Conservation (phyloP, 2,888 invertebrate species). For the Heliconius aoede region DNA sequence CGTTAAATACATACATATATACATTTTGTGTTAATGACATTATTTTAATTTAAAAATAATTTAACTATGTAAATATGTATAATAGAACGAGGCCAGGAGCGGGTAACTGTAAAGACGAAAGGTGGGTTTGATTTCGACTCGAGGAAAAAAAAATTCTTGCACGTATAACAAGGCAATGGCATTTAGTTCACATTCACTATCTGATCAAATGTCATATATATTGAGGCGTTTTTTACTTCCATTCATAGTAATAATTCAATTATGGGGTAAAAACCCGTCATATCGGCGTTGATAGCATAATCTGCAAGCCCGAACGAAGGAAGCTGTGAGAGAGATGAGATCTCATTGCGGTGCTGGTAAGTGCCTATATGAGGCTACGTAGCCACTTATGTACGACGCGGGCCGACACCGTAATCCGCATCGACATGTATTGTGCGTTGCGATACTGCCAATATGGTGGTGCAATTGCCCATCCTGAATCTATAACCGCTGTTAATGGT, state of each 20-base stretch:
- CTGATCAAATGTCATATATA: conserved; percentile 62
- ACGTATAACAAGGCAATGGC: no score
- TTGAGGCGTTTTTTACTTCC: conserved; percentile 56
- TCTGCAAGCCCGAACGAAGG: conserved; percentile 72
- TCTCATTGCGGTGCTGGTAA: conserved; percentile 75
- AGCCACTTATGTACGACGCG: conserved; percentile 62
- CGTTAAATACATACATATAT: no score
- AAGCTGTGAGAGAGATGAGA: conserved; percentile 63
- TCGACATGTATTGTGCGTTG: conserved; percentile 75
- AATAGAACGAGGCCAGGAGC: no score
- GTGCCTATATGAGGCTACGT: conserved; percentile 76
- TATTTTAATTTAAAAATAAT: no score
- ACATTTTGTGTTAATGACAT: no score
- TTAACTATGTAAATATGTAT: no score
- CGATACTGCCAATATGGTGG: conserved; percentile 60
- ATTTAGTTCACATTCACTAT: no score
- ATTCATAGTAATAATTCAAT: conserved; percentile 71
- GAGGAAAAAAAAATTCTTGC: no score
- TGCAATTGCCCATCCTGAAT: conserved; percentile 65
- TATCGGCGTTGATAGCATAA: conserved; percentile 70
- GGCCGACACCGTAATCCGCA: conserved; percentile 78
- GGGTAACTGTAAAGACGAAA: no score
- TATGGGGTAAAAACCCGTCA: conserved; percentile 71
- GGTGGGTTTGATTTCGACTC: no score
- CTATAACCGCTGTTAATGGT: conserved; percentile 76